Evolutionary conservation across 1,140 invertebrate species (phyloP), one percentile per base, ranked within the genome.

Genomic region (Diuraphis noxia): DNA sequence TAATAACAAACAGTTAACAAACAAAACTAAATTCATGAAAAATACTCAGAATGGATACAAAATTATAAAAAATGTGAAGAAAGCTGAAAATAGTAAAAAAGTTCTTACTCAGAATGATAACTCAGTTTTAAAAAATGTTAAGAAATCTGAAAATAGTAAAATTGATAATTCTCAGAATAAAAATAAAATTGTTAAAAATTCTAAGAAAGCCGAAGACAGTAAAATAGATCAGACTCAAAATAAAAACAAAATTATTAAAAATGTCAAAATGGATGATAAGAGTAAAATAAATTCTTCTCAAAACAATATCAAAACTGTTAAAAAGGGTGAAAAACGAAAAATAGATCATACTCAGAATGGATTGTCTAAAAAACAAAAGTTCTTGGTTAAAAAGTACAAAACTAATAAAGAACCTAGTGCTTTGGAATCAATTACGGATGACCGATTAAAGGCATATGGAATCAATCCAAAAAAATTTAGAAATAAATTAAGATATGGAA

Each of bases 401-500:
- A 7, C 40, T 46, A 77, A 41, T 43, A 90, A 90, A 81, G 88
- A 90, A 81, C 77, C 89, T 91, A 91, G 41, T 82, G 89, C 30
- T 41, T 52, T 91, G 49, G 89, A 91, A 82, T 91, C 77, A 38
- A 85, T 97, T 43, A 96, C 96, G 85, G 96, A 97, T 94, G 96
- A 97, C 92, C 95, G 98, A 92, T 94, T 99, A 1, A 95, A 96
- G 93, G 97, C 97, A 0, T 99, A 97, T 94, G 98, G 98, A 92
- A 96, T 99, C 79, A 98, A 98, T 95, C 97, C 98, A 1, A 98
- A 97, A 92, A 98, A 98, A 93, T 97, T 96, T 92, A 97, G 96
- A 93, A 96, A 96, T 93, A 96, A 95, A 93, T 56, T 93, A 81
- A 92, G 56, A 13, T 93, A 91, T 91, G 84, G 56, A 40, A 93